Base-by-base conservation (phyloP, 2,888 invertebrate species). In the Pherbina coryleti region DNA sequence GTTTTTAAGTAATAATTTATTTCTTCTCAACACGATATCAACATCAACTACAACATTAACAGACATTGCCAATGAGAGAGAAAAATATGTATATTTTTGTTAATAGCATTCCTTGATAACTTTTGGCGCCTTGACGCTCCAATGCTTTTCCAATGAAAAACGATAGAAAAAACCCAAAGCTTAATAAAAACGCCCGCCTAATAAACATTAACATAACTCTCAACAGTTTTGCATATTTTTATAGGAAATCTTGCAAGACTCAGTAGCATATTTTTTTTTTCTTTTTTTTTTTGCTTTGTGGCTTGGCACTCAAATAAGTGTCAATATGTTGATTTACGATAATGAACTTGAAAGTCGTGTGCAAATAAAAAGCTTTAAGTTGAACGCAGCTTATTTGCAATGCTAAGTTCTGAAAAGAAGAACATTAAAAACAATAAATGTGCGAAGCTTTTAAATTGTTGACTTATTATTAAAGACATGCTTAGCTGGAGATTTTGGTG, bases 321-420 rank as follows among this genome's bases (percentile, higher is more conserved):
- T 37, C 51, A 49, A 71, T 71, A 44, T 53, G 53, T 60, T 71
- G 53, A 71, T 71, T 71, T 71, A 53, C 31, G 71, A 55, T 71
- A 71, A 71, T 71, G 71, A 71, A 71, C 71, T 55, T 71, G 71
- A 22, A 8, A 55, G n/a, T 14, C 25, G 71, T 53, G 28, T 55
- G 31, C 31, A 71, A 71, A 53, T 71, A 44, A 44, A 14, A 5
- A 25, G 28, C n/a, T 55, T 22, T 17, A 69, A 49, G 51, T 71
- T 53, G 28, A 22, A 28, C 49, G 9, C 19, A 17, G 22, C 49
- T 37, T 53, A 71, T 71, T 71, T 71, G 55, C 71, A 71, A 34
- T 71, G 71, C 71, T 53, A 71, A 71, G 53, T 25, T 51, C 44
- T 71, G n/a, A 25, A 11, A 25, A 14, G 11, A 44, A 14, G 3